Evolutionary conservation across 2,888 invertebrate genomes (phyloP).

Genomic region (Spodoptera exigua): DNA sequence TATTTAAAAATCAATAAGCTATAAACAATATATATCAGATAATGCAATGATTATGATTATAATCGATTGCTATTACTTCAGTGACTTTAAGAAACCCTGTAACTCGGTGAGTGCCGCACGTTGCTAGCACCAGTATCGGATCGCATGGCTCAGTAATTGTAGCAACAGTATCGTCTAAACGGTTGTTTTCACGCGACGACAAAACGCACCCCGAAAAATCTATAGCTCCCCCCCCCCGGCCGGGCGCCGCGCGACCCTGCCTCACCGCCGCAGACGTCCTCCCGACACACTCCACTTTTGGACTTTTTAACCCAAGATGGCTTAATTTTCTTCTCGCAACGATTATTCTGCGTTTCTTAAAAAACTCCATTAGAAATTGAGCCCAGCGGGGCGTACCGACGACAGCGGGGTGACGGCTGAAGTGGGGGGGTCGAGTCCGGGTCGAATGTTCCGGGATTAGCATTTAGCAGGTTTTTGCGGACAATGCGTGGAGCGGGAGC

Average conservation of each 20-base stretch:
- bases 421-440: slow-evolving; percentile 45
- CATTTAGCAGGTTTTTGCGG: slow-evolving; percentile 70
- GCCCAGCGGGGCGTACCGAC: slow-evolving; percentile 59
- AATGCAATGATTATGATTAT: too few species aligned
- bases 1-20: too few species aligned
- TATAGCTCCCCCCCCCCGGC: slow-evolving; percentile 67
- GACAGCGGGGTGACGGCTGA: slow-evolving; percentile 46
- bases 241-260: slow-evolving; percentile 31
- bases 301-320: slow-evolving; percentile 86
- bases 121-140: neutral
- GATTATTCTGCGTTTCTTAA: slow-evolving; percentile 77
- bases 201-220: slow-evolving; percentile 80
- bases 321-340: slow-evolving; percentile 83
- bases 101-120: neutral
- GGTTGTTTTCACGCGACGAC: slow-evolving; percentile 73
- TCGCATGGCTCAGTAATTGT: slow-evolving; percentile 51
- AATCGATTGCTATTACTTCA: too few species aligned
- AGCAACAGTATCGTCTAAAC: slow-evolving; percentile 70
- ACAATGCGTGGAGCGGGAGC: slow-evolving; percentile 64
- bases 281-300: slow-evolving; percentile 73
- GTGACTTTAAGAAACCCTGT: neutral
- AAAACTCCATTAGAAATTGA: slow-evolving; percentile 80
- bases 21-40: too few species aligned
- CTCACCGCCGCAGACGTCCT: slow-evolving; percentile 41
- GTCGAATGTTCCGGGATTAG: slow-evolving; percentile 69